Base-by-base conservation (phyloP, 2,888 invertebrate species). In the Dermolepida albohirtum region DNA sequence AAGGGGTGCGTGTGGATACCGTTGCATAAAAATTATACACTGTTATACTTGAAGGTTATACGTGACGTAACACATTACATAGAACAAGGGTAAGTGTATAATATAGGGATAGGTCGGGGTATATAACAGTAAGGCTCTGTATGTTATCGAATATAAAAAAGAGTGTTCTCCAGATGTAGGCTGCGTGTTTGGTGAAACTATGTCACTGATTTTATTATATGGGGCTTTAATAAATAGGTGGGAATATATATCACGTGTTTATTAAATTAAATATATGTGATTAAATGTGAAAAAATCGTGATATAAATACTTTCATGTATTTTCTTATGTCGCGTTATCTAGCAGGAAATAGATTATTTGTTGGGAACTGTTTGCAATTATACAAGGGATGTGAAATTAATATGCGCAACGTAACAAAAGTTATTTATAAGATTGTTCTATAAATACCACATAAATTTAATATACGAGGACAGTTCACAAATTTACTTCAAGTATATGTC, bases 21-120 rank as follows among this genome's bases (percentile, higher is more conserved):
- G 47, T 59, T 27, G 59, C 47, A 47, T 59, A 59, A 59, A 59
- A 59, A 59, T 59, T 39, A 59, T 47, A 47, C 34, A 29, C 47
- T 47, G 59, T 47, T 47, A 59, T 27, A 59, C 59, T 59, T 59
- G 57, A 59, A 59, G 47, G 59, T 59, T 59, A 47, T 59, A 14
- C 47, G 14, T 29, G 14, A 27, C 34, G 59, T 59, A 59, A 44
- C 57, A 44, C 57, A 27, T 59, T 44, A 29, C 27, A 59, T 44
- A 44, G 57, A 43, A 14, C 34, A 47, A 16, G 44, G 59, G 59
- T 44, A 44, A 47, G 51, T 52, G 29, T 52, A 59, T 44, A 57
- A 43, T 27, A 27, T 59, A 59, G 44, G 71, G 72, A 67, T 72
- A 74, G 74, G 74, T 74, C 72, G 71, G 71, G 73, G 71, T 70